phyloP scores from a whole-genome alignment of 37 sponge, comb jelly and placozoan genomes.

The Bolinopsis microptera region DNA sequence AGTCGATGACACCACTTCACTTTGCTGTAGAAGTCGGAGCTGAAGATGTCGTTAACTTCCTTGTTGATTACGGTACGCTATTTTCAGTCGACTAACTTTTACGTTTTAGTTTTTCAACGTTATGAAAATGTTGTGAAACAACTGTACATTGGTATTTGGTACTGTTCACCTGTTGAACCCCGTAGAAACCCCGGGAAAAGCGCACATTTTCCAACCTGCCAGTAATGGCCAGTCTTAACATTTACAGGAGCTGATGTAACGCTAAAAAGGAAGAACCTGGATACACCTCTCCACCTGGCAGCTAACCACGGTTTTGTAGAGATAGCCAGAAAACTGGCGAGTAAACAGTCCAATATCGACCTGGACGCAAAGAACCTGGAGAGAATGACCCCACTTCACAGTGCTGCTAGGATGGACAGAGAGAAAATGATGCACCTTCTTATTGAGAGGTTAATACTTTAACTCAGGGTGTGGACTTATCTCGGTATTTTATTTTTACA shows the following conservation, averaged over 20 bases:
- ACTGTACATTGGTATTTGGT: no score
- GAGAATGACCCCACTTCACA: conserved; percentile 79
- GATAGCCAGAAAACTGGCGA: conserved; percentile 72
- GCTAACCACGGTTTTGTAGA: conserved; percentile 75
- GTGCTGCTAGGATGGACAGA: conserved; percentile 79
- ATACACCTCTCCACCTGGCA: conserved; percentile 83
- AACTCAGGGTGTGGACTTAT: no score
- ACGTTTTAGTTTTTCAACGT: no score
- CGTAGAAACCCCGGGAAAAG: no score
- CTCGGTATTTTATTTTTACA: no score
- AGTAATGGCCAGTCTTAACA: no score
- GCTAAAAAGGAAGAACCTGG: conserved; percentile 66
- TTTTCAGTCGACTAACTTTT: background rate
- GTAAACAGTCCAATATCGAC: conserved; percentile 23
- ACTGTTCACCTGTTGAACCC: no score
- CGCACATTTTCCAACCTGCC: no score
- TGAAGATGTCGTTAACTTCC: background rate
- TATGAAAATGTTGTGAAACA: no score
- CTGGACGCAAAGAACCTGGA: conserved; percentile 67
- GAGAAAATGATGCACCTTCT: conserved; percentile 80
- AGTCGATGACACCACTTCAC: conserved; percentile 78
- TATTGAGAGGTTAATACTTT: background rate
- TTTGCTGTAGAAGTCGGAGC: conserved; percentile 68
- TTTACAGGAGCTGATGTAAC: conserved; percentile 51
- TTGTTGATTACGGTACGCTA: background rate